These are phyloP conservation scores for Propithecus perrieri DNA, from an alignment of 2,797 vertebrate genomes.

Conservation along the genomic window DNA sequence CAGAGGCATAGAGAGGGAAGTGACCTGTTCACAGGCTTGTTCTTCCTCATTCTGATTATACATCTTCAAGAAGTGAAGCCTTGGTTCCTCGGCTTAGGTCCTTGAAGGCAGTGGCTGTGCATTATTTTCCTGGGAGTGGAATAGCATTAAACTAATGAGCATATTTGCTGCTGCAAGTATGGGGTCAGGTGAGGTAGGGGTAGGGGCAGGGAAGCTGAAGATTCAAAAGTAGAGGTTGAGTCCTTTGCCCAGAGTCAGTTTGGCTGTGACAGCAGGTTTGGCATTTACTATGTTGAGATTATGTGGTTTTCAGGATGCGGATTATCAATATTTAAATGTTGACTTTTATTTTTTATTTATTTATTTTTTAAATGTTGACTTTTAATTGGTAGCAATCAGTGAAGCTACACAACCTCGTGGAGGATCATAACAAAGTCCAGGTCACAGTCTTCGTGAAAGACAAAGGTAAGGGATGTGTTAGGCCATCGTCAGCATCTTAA, in stretches of 20 bases:
- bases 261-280: not conserved
- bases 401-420: constrained; percentile 77
- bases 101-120: not conserved
- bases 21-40: fast-evolving
- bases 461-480: constrained; percentile 71
- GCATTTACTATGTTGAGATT: not conserved
- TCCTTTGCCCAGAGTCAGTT: not conserved
- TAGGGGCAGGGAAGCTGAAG: not conserved
- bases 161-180: not conserved
- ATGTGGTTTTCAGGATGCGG: not conserved
- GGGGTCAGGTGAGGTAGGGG: fast-evolving
- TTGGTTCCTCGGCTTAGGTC: not conserved
- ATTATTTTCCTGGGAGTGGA: not conserved
- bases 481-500: not conserved
- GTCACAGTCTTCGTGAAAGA: constrained; percentile 67
- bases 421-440: constrained; percentile 79
- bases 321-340: not conserved
- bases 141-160: not conserved
- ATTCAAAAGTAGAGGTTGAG: not conserved
- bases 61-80: not conserved
- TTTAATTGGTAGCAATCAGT: constrained; percentile 79
- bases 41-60: not conserved
- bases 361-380: not conserved
- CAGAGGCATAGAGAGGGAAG: not conserved
- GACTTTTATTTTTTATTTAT: constrained; percentile 22